These are phyloP conservation scores for Homalodisca vitripennis DNA, from an alignment of 1,140 invertebrate genomes.

Conservation along the genomic window DNA sequence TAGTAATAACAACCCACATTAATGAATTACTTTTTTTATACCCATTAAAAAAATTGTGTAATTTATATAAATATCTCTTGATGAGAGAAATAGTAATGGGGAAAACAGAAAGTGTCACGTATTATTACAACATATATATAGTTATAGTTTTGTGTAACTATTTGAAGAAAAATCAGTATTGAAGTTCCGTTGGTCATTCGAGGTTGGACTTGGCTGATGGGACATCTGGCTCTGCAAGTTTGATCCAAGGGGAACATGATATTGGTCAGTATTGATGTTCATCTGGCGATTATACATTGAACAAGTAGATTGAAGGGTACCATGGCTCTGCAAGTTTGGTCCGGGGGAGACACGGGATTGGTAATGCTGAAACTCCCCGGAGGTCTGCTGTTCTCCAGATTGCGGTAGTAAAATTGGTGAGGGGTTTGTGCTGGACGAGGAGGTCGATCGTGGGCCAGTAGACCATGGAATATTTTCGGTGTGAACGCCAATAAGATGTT, in stretches of 20 bases:
- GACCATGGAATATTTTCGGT: not conserved
- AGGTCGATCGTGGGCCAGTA: not conserved
- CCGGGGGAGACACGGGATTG: not conserved
- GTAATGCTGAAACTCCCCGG: not conserved
- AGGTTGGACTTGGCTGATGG: not conserved
- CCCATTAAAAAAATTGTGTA: not conserved
- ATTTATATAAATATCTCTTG: not conserved
- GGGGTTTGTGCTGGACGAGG: not conserved
- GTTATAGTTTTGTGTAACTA: not conserved
- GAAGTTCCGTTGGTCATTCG: too few species aligned
- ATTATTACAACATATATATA: not conserved
- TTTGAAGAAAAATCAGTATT: too few species aligned
- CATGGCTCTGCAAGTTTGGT: not conserved
- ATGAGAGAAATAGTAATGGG: not conserved
- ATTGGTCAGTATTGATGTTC: not conserved
- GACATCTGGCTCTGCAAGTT: conserved; percentile 7
- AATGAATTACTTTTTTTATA: not conserved
- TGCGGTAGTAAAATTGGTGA: not conserved
- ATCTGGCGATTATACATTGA: not conserved
- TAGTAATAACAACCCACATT: not conserved
- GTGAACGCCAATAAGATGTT: too few species aligned
- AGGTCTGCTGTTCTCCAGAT: not conserved
- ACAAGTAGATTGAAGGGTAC: not conserved
- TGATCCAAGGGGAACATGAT: not conserved
- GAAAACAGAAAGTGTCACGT: not conserved